These are phyloP conservation scores for Conus betulinus DNA, from an alignment of 1,140 invertebrate genomes.

Conservation along the genomic window DNA sequence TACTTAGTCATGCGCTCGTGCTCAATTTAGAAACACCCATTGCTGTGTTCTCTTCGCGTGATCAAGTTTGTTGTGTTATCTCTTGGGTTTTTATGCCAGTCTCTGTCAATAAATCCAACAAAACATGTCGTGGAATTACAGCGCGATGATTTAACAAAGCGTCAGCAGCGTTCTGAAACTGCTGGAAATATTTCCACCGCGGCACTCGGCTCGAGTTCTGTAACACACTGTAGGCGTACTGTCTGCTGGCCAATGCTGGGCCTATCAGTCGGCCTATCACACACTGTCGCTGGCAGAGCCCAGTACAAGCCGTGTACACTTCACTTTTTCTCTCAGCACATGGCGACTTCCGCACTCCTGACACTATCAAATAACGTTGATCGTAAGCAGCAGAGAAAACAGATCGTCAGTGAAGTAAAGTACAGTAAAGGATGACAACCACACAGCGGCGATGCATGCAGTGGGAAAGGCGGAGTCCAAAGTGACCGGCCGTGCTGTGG, in stretches of 20 bases:
- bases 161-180: background rate
- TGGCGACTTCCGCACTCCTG: background rate
- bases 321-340: background rate
- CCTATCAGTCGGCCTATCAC: background rate
- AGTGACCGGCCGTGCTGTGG: background rate
- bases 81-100: background rate
- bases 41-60: slow-evolving; percentile 25
- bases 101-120: background rate
- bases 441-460: background rate
- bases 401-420: background rate
- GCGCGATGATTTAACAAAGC: background rate
- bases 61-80: slow-evolving; percentile 5
- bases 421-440: background rate
- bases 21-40: slow-evolving; percentile 15
- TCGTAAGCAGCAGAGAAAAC: background rate
- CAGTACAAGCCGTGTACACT: background rate
- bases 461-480: background rate
- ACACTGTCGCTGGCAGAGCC: background rate
- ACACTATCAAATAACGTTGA: background rate
- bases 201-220: background rate
- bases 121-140: background rate
- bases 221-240: too few relatives aligned
- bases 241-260: background rate
- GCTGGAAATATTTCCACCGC: background rate
- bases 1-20: background rate